A percentile compares a stretch with the other conserved stretches of the same genome.
phyloP scores from a whole-genome alignment of 1,140 invertebrate species.

The Anoplophora glabripennis region DNA sequence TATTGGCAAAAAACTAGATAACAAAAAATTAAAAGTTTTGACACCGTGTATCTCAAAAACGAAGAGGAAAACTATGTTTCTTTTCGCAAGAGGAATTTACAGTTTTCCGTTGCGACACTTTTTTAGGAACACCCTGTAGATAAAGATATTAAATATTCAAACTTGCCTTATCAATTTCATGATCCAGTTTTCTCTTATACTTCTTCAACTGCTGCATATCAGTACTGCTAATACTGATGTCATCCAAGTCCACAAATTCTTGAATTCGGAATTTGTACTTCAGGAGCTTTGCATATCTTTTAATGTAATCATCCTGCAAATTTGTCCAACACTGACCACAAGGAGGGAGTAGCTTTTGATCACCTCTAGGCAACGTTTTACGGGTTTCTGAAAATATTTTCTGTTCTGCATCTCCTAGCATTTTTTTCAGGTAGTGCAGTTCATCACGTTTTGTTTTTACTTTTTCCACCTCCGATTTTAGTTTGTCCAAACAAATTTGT shows the following conservation, averaged over 20 bases:
- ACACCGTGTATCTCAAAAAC: too few relatives aligned
- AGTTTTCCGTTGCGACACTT: too few relatives aligned
- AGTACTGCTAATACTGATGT: not conserved
- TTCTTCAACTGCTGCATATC: constrained; percentile 19
- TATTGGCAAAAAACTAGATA: too few relatives aligned
- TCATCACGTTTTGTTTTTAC: constrained; percentile 27
- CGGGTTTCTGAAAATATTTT: constrained; percentile 22
- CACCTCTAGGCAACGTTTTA: not conserved
- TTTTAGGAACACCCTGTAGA: too few relatives aligned
- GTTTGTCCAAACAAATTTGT: constrained; percentile 32
- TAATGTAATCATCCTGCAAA: constrained; percentile 6
- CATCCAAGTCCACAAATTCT: constrained; percentile 1
- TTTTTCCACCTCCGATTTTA: constrained; percentile 31
- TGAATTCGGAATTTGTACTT: not conserved
- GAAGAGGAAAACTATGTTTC: too few relatives aligned
- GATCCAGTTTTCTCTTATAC: not conserved
- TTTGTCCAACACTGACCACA: constrained; percentile 5
- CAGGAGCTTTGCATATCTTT: not conserved
- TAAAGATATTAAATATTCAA: not conserved
- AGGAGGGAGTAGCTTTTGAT: not conserved
- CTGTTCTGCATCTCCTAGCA: constrained; percentile 25
- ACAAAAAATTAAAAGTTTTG: too few relatives aligned
- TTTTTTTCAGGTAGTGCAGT: constrained; percentile 24
- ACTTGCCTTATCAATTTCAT: constrained; percentile 8
- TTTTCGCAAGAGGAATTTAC: too few relatives aligned